Evolutionary conservation across 2,888 invertebrate species (phyloP), one percentile per base, ranked within the genome.

Genomic region (Aphodius granarius): DNA sequence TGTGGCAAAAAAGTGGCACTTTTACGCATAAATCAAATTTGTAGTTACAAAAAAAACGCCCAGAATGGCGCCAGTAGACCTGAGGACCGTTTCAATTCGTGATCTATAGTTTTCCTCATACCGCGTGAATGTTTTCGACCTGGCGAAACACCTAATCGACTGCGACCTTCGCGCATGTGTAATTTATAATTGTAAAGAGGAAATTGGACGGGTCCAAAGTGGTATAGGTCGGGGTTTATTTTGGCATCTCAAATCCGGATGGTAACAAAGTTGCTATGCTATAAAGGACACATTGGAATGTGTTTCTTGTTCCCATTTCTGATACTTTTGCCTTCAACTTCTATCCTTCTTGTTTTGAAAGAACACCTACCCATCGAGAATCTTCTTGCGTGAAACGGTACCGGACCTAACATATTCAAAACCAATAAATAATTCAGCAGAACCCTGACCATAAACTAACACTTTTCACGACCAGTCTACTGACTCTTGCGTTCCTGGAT

Each of bases 211-310:
- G 17, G 17, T 17, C 6, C 16, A 15, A 66, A 17, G 66, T 66
- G 66, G 66, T 66, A 66, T 66, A 66, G 66, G 66, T 66, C 66
- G 66, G 66, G 66, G 17, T 20, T 21, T 15, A 21, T 66, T 65
- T 66, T 20, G 66, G 21, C 15, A 20, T 66, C 21, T 17, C n/a
- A 17, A 66, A 66, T 66, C 66, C 66, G 66, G 66, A 66, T 66
- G 17, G 66, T 66, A 66, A 66, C 66, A 65, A 13, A 43, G 13
- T 9, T 43, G 43, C 43, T 43, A 6, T 43, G 43, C 43, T 43
- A 6, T 43, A 6, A 13, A 13, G 9, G 43, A 43, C 43, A 1
- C 13, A 13, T 43, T 13, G 43, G 43, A 43, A n/a, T n/a, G n/a
- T n/a, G n/a, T n/a, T n/a, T n/a, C n/a, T n/a, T n/a, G n/a, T n/a